A percentile compares a stretch with the other conserved stretches of the same genome.
Evolutionary conservation across 2,888 invertebrate species (phyloP).

Genomic region (Metacarcinus magister): DNA sequence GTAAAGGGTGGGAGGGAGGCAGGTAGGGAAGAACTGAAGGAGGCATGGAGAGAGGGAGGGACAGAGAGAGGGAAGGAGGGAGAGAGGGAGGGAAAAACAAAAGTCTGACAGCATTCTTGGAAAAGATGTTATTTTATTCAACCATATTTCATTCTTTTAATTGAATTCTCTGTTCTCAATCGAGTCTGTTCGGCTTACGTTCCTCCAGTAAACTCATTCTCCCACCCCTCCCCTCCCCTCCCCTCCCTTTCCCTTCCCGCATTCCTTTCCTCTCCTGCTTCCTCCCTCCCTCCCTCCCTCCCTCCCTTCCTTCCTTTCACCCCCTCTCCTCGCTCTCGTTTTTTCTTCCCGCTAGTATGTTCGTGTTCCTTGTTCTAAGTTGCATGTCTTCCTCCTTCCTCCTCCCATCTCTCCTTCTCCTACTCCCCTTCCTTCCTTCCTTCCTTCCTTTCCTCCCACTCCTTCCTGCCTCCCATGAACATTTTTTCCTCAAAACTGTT

Average conservation of each 20-base stretch:
- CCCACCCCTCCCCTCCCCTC: background rate
- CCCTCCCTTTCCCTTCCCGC: background rate
- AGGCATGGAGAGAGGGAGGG: background rate
- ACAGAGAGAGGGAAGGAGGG: background rate
- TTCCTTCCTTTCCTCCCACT: background rate
- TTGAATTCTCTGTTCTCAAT: background rate
- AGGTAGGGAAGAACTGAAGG: background rate
- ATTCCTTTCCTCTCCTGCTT: background rate
- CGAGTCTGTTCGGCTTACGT: background rate
- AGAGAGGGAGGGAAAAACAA: background rate
- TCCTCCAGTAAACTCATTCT: background rate
- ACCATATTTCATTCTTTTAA: slow-evolving; percentile 23
- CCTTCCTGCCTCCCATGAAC: background rate
- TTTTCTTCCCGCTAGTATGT: background rate
- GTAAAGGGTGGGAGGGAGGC: background rate
- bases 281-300: background rate
- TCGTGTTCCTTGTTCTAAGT: background rate
- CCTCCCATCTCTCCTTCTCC: background rate
- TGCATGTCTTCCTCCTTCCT: background rate
- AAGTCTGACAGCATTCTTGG: background rate
- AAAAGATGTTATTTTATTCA: background rate
- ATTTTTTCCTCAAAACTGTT: background rate
- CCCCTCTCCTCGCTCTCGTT: background rate
- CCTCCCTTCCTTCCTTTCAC: background rate
- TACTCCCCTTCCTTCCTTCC: background rate